A percentile compares a stretch with the other conserved stretches of the same genome.
These are phyloP conservation scores for Hydrocynus forskahlii DNA, from an alignment of 2,797 vertebrate genomes.

Conservation along the genomic window DNA sequence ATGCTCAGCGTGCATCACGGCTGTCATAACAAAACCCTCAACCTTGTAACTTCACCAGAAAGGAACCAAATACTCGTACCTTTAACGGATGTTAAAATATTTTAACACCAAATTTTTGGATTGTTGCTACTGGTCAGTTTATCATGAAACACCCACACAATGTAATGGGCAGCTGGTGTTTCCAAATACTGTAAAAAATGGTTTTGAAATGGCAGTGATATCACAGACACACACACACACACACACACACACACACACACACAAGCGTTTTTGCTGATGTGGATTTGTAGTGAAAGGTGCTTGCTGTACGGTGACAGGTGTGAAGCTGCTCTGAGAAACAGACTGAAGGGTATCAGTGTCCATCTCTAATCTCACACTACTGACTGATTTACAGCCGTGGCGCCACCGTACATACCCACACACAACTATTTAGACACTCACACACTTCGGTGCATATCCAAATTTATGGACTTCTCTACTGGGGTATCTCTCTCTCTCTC, in stretches of 20 bases:
- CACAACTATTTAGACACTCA: not conserved
- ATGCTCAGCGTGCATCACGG: too few species aligned
- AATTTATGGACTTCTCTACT: not conserved
- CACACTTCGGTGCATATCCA: conserved; percentile 10
- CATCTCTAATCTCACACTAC: conserved; percentile 25
- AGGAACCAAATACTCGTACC: too few species aligned
- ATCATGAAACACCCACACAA: not conserved
- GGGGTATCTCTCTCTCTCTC: too few species aligned
- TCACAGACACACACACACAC: too few species aligned
- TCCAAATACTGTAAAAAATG: not conserved
- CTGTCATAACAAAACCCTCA: too few species aligned
- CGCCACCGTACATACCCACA: conserved; percentile 13
- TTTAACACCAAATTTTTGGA: too few species aligned
- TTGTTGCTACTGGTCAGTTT: too few species aligned
- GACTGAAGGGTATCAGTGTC: conserved; percentile 25
- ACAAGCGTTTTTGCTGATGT: conserved; percentile 28
- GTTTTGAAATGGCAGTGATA: too few species aligned
- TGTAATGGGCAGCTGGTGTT: not conserved
- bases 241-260: too few species aligned
- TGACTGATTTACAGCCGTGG: conserved; percentile 48
- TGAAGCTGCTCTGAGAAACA: not conserved
- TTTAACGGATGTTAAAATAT: too few species aligned
- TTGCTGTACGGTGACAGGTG: conserved; percentile 41
- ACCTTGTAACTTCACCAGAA: too few species aligned
- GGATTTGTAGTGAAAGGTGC: conserved; percentile 17